Evolutionary conservation across 2,113 vertebrate species (phyloP).

Genomic region (Trematomus loennbergii): DNA sequence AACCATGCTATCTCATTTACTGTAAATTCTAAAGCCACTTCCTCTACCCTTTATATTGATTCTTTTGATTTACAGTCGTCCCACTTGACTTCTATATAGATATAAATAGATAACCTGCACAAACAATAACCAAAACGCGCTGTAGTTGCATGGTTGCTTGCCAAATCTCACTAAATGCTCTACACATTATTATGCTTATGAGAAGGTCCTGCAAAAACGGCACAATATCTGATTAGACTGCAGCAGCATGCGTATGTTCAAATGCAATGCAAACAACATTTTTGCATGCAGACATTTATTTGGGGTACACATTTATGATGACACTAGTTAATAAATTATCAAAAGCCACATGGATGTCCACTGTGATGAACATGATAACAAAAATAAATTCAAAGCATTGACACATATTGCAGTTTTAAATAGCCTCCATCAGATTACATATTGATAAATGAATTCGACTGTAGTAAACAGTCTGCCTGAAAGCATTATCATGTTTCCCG

Average conservation of each 20-base stretch:
- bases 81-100: constrained; percentile 26
- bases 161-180: constrained; percentile 42
- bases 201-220: constrained; percentile 23
- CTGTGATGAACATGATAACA: not conserved
- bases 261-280: too few relatives aligned
- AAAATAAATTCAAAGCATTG: not conserved
- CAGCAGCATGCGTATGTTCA: constrained; percentile 37
- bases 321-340: constrained; percentile 25
- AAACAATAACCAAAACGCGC: constrained; percentile 28
- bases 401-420: constrained; percentile 41
- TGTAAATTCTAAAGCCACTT: constrained; percentile 7
- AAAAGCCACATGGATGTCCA: constrained; percentile 4
- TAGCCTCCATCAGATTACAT: constrained; percentile 42
- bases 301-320: constrained; percentile 22
- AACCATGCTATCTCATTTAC: constrained; percentile 49
- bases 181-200: constrained; percentile 17
- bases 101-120: not conserved
- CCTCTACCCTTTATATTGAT: not conserved
- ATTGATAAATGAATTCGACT: constrained; percentile 56
- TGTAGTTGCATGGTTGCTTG: constrained; percentile 43
- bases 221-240: constrained; percentile 35
- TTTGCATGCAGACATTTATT: constrained; percentile 21
- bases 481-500: constrained; percentile 63
- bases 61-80: constrained; percentile 42
- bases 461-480: constrained; percentile 45